A percentile compares a stretch with the other conserved stretches of the same genome.
Conservation (phyloP, 2,888 invertebrate species). For the Cyclophora punctaria region DNA sequence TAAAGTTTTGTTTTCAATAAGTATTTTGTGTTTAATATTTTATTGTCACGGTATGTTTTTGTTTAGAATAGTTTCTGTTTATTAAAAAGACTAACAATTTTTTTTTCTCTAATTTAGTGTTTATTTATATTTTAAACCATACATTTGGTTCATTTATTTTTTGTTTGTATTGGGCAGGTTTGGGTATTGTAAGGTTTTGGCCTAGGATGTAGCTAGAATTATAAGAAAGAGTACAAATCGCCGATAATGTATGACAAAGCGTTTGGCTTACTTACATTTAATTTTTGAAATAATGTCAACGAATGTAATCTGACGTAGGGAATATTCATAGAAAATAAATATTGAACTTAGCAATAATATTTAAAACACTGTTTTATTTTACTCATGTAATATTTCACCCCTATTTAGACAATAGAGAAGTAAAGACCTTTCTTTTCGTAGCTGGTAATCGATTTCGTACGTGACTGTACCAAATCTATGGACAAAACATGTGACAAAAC, state of each 20-base stretch:
- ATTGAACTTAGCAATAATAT: conserved; percentile 76
- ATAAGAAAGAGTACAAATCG: conserved; percentile 75
- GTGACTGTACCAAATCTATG: too few species aligned
- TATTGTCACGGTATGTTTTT: conserved; percentile 47
- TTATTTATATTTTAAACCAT: conserved; percentile 49
- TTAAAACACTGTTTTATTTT: conserved; percentile 54
- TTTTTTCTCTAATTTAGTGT: conserved; percentile 43
- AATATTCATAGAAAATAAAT: conserved; percentile 74
- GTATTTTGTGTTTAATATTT: conserved; percentile 29
- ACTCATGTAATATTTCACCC: not conserved
- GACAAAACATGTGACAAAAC: too few species aligned
- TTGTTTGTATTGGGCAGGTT: conserved; percentile 70
- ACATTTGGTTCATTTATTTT: conserved; percentile 50
- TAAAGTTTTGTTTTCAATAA: conserved; percentile 38
- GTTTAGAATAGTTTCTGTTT: conserved; percentile 66
- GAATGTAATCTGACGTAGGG: conserved; percentile 76
- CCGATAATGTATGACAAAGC: conserved; percentile 63
- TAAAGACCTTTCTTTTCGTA: too few species aligned
- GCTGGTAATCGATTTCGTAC: too few species aligned
- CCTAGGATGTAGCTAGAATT: conserved; percentile 74
- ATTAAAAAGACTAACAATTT: conserved; percentile 57
- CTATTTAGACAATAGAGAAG: too few species aligned
- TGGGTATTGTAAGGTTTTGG: conserved; percentile 75
- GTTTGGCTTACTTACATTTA: conserved; percentile 72
- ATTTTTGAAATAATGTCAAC: conserved; percentile 72